Evolutionary conservation across 1,140 invertebrate genomes (phyloP).

Genomic region (Drosophila albomicans): DNA sequence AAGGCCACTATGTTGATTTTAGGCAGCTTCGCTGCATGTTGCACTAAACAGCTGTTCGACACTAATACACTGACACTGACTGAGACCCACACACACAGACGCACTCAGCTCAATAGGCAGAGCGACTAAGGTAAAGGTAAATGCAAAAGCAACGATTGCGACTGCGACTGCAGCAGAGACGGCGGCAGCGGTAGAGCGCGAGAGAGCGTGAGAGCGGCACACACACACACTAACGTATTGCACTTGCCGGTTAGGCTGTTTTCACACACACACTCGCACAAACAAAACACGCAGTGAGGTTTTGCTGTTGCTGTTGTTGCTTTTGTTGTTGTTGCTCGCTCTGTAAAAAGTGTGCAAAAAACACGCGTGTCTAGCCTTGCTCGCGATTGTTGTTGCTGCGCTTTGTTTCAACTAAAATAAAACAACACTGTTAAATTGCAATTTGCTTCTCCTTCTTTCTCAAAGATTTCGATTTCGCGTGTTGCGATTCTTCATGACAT

Average conservation of each 20-base stretch:
- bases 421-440: slow-evolving; percentile 22
- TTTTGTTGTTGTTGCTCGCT: slow-evolving; percentile 9
- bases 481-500: slow-evolving; percentile 63
- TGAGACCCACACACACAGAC: slow-evolving; percentile 34
- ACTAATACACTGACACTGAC: slow-evolving; percentile 56
- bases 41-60: slow-evolving; percentile 71
- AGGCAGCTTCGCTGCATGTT: slow-evolving; percentile 51
- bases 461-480: slow-evolving; percentile 38
- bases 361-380: slow-evolving; percentile 39
- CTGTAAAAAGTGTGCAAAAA: slow-evolving; percentile 48
- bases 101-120: slow-evolving; percentile 5
- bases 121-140: slow-evolving; percentile 12
- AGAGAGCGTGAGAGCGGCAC: slow-evolving; percentile 9
- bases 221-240: slow-evolving; percentile 31
- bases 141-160: slow-evolving; percentile 16
- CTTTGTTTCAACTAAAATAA: slow-evolving; percentile 42
- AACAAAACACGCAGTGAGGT: slow-evolving; percentile 22
- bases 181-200: slow-evolving; percentile 11
- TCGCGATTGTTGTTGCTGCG: slow-evolving; percentile 16
- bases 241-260: slow-evolving; percentile 51
- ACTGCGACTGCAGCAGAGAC: slow-evolving; percentile 26
- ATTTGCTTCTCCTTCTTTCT: slow-evolving; percentile 25
- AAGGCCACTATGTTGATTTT: slow-evolving; percentile 30
- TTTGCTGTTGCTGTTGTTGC: slow-evolving; percentile 8
- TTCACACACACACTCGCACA: slow-evolving; percentile 18